A percentile compares a stretch with the other conserved stretches of the same genome.
phyloP scores from a whole-genome alignment of 2,113 vertebrate species.

The Galemys pyrenaicus region DNA sequence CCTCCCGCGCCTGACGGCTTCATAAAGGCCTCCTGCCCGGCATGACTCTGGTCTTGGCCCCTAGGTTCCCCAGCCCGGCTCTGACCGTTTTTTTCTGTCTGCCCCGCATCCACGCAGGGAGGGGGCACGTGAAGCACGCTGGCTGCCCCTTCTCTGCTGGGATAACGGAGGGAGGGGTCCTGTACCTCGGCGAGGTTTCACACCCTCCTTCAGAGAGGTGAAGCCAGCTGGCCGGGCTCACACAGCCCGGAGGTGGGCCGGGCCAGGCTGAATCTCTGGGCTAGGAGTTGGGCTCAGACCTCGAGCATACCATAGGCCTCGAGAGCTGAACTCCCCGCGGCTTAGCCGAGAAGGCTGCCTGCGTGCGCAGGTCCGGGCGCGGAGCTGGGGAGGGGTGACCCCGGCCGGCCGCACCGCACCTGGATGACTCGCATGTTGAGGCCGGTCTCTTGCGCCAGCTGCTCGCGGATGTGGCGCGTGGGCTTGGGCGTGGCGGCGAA shows the following conservation, averaged over 20 bases:
- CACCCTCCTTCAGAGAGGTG: background rate
- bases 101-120: background rate
- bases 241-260: background rate
- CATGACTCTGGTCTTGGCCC: background rate
- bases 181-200: background rate
- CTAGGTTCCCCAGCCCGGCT: background rate
- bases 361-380: background rate
- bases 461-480: slow-evolving; percentile 97
- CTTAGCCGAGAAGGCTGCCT: background rate
- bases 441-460: slow-evolving; percentile 97
- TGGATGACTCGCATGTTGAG: slow-evolving; percentile 99
- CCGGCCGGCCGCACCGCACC: slow-evolving; percentile 82
- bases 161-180: background rate
- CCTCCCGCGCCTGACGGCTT: background rate
- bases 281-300: background rate
- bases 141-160: background rate
- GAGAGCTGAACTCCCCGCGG: background rate
- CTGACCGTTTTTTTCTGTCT: background rate
- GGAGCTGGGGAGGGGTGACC: accelerated
- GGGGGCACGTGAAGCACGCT: background rate
- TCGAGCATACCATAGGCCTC: background rate
- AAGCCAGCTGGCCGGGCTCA: background rate
- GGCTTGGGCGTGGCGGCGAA: slow-evolving; percentile 98
- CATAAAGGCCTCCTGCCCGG: slow-evolving; percentile 34
- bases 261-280: background rate